Evolutionary conservation across 1,140 invertebrate genomes (phyloP), one percentile per base, ranked within the genome.

Genomic region (Magallana ariakensis): DNA sequence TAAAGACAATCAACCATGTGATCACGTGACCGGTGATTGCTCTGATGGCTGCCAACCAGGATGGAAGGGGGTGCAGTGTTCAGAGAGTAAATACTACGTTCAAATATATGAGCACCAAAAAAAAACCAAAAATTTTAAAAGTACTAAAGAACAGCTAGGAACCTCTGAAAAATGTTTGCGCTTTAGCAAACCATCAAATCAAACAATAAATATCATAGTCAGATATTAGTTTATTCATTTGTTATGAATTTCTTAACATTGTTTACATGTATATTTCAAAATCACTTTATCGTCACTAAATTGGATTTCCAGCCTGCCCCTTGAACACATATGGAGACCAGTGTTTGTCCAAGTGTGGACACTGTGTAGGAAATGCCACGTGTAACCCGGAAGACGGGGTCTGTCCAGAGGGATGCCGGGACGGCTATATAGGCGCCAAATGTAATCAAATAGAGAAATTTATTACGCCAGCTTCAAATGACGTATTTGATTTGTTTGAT

Each of bases 11-110:
- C 86, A 88, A 11, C 46, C 90, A 16, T 94, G 93, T 88, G 89
- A 94, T 80, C 81, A 85, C 4, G 56, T 92, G 33, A 91, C 87
- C 62, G 93, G 93, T 6, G 86, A 90, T 57, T 94, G 93, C 80
- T 57, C 62, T 9, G 75, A 86, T 11, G 92, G 93, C 11, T 94
- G 93, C 85, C 86, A 90, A 19, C 84, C 92, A 13, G 93, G 93
- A 3, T 93, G 91, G 91, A 89, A 66, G 16, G 92, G 91, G 2
- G 85, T 87, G 13, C 87, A 88, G 26, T 94, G 93, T 75, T 90
- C 70, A 58, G 83, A 90, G 58, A 84, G 93, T 93, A 87, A 82
- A 10, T 16, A 19, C 2, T 55, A 19, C 80, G 19, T 80, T 2
- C 7, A 46, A 46, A 46, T 46, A 46, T 46, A 2, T 46, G 33